These are phyloP conservation scores for Trichomycterus rosablanca DNA, from an alignment of 2,113 vertebrate species.

Conservation along the genomic window DNA sequence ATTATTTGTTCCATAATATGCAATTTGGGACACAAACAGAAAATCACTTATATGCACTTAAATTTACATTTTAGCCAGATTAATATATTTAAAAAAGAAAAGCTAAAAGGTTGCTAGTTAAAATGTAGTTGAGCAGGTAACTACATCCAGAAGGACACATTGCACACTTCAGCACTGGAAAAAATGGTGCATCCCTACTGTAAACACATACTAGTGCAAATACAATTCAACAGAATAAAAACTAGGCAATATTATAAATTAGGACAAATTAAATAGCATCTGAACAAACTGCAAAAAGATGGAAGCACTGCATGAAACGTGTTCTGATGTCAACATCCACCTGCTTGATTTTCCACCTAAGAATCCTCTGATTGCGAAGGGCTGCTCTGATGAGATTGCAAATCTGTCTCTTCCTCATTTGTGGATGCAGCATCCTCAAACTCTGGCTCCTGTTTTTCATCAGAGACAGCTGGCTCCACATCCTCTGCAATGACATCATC, in stretches of 20 bases:
- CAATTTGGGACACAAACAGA: too few species aligned
- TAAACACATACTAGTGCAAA: slow-evolving; percentile 18
- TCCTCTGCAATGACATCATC: slow-evolving; percentile 35
- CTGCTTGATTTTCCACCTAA: slow-evolving; percentile 9
- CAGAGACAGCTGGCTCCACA: not conserved
- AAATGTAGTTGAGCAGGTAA: too few species aligned
- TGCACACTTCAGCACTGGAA: too few species aligned
- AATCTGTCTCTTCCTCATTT: not conserved
- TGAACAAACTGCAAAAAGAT: too few species aligned
- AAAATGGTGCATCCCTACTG: too few species aligned
- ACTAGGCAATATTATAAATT: slow-evolving; percentile 1
- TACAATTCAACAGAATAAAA: slow-evolving; percentile 2
- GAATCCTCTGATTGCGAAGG: slow-evolving; percentile 8
- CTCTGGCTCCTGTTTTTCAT: slow-evolving; percentile 6
- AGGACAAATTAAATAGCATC: not conserved
- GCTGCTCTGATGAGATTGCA: not conserved
- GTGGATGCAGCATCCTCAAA: not conserved
- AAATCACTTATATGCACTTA: too few species aligned
- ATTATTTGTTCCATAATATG: too few species aligned
- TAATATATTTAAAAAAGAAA: too few species aligned
- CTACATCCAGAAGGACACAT: too few species aligned
- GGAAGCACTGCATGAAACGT: not conserved
- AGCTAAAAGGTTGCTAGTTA: too few species aligned
- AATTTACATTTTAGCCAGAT: too few species aligned
- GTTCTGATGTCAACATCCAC: too few species aligned